Conservation (phyloP, 1,140 invertebrate genomes). For the Solenopsis fugax region DNA sequence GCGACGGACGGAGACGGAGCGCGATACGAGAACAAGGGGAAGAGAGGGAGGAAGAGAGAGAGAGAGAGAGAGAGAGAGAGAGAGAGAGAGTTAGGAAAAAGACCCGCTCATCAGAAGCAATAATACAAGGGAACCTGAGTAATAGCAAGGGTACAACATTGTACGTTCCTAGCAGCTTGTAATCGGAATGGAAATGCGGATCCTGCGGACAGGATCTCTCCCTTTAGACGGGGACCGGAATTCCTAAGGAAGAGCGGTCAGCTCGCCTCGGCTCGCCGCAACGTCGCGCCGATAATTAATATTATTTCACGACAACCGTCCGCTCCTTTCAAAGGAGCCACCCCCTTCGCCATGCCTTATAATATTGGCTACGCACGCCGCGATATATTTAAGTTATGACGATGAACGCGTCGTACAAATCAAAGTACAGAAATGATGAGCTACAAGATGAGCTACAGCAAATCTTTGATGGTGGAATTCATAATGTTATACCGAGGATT, state of each 20-base stretch:
- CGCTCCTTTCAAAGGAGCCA: conserved; percentile 21
- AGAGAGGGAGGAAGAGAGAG: background rate
- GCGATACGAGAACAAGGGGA: conserved; percentile 15
- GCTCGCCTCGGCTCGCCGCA: conserved; percentile 33
- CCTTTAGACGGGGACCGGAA: conserved; percentile 38
- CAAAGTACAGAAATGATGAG: background rate
- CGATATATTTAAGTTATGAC: conserved; percentile 46
- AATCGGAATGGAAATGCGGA: conserved; percentile 66
- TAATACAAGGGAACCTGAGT: conserved; percentile 62
- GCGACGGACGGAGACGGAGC: conserved; percentile 39
- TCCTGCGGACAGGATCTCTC: conserved; percentile 28
- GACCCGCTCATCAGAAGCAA: conserved; percentile 63
- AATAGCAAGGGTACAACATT: conserved; percentile 61
- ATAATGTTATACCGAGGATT: conserved; percentile 4
- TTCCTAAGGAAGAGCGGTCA: conserved; percentile 44
- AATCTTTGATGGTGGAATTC: conserved; percentile 8
- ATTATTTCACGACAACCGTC: conserved; percentile 53
- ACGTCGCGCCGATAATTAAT: conserved; percentile 51
- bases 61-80: conserved; percentile 11
- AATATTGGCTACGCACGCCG: conserved; percentile 32
- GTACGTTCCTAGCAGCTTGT: conserved; percentile 53
- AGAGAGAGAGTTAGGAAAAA: conserved; percentile 28
- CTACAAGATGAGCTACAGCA: conserved; percentile 12
- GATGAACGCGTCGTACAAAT: conserved; percentile 2
- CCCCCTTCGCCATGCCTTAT: conserved; percentile 23